phyloP scores from a whole-genome alignment of 2,113 vertebrate genomes.

The Butorides virescens region DNA sequence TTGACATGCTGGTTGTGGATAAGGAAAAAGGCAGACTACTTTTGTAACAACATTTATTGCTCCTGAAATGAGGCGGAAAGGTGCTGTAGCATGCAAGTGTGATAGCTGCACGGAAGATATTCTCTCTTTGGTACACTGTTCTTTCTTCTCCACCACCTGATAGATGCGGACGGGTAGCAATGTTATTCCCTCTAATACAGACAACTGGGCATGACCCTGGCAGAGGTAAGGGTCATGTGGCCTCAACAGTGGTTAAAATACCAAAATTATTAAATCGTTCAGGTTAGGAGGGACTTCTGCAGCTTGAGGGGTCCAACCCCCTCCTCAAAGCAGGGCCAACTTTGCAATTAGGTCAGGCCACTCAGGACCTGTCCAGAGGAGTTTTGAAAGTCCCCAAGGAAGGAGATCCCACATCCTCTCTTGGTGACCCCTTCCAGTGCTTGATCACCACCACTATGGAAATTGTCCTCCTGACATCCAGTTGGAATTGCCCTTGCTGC shows the following conservation, averaged over 20 bases:
- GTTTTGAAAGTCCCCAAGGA: neutral
- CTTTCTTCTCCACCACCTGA: neutral
- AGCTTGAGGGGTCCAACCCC: fast-evolving
- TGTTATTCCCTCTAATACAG: neutral
- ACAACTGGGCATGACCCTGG: neutral
- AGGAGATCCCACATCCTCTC: neutral
- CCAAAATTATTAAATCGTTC: neutral
- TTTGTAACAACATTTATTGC: neutral
- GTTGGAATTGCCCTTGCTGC: neutral
- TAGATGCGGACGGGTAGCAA: neutral
- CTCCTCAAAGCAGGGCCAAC: neutral
- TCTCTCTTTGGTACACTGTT: neutral
- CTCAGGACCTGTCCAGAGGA: neutral
- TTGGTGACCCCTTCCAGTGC: neutral
- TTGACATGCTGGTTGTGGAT: neutral
- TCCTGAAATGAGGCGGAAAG: neutral
- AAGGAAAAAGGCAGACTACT: neutral
- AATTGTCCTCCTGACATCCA: neutral
- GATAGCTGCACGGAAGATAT: neutral
- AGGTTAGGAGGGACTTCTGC: neutral
- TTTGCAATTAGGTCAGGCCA: neutral
- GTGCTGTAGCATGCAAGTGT: neutral
- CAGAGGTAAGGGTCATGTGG: neutral
- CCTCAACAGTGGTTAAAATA: neutral
- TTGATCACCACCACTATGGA: neutral